Evolutionary conservation across 2,888 invertebrate species (phyloP).

Genomic region (Clivina fossor): DNA sequence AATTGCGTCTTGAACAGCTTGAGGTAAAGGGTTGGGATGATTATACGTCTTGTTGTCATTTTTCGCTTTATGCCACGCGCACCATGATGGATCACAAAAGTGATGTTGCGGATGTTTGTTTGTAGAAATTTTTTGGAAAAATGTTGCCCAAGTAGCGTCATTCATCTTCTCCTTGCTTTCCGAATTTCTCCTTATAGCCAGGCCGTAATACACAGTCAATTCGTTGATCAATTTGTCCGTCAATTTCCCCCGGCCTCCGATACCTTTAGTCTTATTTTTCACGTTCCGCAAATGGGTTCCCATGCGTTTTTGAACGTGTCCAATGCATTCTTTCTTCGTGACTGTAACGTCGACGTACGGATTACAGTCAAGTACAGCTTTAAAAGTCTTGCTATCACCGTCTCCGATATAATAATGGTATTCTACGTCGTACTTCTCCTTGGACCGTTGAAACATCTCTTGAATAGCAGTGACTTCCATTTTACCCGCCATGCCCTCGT

Average conservation of each 20-base stretch:
- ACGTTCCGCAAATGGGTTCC: not conserved
- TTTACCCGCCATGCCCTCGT: constrained; percentile 33
- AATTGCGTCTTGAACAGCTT: constrained; percentile 21
- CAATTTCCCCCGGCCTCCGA: not conserved
- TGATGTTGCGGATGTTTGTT: not conserved
- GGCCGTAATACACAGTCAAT: not conserved
- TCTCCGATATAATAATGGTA: constrained; percentile 3
- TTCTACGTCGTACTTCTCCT: constrained; percentile 7
- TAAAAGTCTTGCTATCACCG: constrained; percentile 2
- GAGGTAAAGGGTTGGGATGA: constrained; percentile 17
- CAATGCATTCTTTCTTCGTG: constrained; percentile 1
- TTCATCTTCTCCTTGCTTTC: not conserved
- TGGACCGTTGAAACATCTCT: constrained; percentile 37
- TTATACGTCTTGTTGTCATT: constrained; percentile 7
- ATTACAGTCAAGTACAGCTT: not conserved
- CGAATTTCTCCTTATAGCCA: not conserved
- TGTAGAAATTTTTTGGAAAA: not conserved
- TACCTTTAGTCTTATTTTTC: not conserved
- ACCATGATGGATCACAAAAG: constrained; percentile 34
- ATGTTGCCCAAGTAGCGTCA: not conserved
- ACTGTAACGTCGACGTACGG: not conserved
- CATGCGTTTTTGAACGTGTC: constrained; percentile 3
- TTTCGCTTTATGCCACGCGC: constrained; percentile 35
- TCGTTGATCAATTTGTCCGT: not conserved
- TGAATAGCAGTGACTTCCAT: constrained; percentile 37